Conservation (phyloP, 2,797 vertebrate genomes). For the Sebastes jordani region DNA sequence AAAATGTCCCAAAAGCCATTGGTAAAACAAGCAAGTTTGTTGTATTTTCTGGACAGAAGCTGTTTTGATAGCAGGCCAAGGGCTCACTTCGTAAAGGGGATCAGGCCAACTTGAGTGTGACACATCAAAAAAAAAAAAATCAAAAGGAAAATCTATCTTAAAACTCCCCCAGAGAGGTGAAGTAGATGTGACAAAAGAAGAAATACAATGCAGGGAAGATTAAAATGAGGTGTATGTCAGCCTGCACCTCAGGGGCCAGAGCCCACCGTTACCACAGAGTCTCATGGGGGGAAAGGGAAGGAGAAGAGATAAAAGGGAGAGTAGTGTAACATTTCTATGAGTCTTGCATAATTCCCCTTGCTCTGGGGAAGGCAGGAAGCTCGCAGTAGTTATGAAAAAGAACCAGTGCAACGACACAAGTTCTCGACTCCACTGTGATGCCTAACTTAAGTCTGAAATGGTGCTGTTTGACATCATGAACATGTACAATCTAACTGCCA, state of each 20-base stretch:
- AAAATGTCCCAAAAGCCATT: not conserved
- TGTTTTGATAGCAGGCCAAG: not conserved
- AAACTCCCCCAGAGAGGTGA: slow-evolving; percentile 34
- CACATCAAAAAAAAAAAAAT: not conserved
- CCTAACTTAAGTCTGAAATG: not conserved
- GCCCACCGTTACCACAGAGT: slow-evolving; percentile 10
- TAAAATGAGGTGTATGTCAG: slow-evolving; percentile 52
- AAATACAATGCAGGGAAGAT: slow-evolving; percentile 44
- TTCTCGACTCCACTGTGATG: not conserved
- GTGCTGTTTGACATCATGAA: not conserved
- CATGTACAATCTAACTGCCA: not conserved
- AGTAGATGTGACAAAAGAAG: slow-evolving; percentile 51
- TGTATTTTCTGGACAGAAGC: not conserved
- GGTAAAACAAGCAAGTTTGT: not conserved
- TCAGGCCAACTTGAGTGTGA: not conserved
- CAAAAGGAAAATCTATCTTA: slow-evolving; percentile 2
- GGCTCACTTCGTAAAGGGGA: not conserved
- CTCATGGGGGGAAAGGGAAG: slow-evolving; percentile 18
- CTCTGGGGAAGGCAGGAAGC: slow-evolving; percentile 8
- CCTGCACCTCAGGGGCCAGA: slow-evolving; percentile 36
- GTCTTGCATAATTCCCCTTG: slow-evolving; percentile 52
- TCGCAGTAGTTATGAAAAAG: slow-evolving; percentile 2
- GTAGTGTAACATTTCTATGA: slow-evolving; percentile 44
- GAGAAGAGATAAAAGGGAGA: slow-evolving; percentile 31
- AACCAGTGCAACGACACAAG: not conserved